Conservation (phyloP, 2,113 vertebrate genomes). For the Pitta sordida region DNA sequence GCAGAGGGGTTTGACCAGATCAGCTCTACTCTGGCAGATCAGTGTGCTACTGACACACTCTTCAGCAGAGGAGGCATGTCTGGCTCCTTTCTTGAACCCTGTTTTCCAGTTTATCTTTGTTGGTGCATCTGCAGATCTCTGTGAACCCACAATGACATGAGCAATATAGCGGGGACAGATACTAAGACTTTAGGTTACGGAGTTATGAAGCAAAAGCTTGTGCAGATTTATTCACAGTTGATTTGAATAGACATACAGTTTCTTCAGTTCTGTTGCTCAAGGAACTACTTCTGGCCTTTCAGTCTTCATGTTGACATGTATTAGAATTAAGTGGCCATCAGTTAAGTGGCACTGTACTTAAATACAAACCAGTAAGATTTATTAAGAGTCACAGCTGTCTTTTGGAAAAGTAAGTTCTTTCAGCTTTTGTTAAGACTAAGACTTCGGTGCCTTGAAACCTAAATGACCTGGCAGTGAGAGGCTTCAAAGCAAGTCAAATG, state of each 20-base stretch:
- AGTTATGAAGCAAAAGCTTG: neutral
- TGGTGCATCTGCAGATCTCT: neutral
- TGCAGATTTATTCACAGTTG: neutral
- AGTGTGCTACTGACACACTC: neutral
- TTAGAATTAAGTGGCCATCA: neutral
- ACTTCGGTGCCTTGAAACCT: neutral
- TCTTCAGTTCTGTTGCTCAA: neutral
- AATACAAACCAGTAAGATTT: neutral
- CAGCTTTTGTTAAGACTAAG: neutral
- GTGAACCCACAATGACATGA: neutral
- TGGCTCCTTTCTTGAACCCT: neutral
- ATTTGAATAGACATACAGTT: neutral
- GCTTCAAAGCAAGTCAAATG: neutral
- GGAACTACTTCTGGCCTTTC: neutral
- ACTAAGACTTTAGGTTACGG: neutral
- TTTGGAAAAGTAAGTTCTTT: neutral
- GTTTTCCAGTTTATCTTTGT: neutral
- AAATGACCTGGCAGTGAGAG: neutral
- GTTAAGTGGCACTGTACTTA: fast-evolving
- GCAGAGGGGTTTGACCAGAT: neutral
- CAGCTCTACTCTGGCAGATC: neutral
- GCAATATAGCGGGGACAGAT: neutral
- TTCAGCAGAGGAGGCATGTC: neutral
- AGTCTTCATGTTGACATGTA: neutral
- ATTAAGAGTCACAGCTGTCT: neutral